Evolutionary conservation across 2,888 invertebrate genomes (phyloP).

Genomic region (Heliconius hortense): DNA sequence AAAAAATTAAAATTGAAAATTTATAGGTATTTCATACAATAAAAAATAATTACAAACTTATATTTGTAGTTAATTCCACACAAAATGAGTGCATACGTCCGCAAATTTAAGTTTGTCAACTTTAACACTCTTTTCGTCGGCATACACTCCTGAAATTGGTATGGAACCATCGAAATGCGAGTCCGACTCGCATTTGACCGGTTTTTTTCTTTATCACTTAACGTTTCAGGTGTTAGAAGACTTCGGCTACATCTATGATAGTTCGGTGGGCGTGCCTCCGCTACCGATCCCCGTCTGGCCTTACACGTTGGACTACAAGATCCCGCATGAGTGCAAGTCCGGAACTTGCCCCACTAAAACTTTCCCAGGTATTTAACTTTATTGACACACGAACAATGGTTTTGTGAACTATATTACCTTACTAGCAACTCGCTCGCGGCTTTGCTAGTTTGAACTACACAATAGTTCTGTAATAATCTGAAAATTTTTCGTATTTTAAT

Average conservation of each 20-base stretch:
- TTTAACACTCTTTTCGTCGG: too few relatives aligned
- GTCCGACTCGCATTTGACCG: too few relatives aligned
- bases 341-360: constrained; percentile 95
- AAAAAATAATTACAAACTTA: too few relatives aligned
- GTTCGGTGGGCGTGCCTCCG: constrained; percentile 93
- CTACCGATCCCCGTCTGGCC: constrained; percentile 93
- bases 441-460: background rate
- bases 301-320: constrained; percentile 96
- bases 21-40: too few relatives aligned
- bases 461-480: too few relatives aligned
- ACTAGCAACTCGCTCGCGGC: background rate
- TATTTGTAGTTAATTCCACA: too few relatives aligned
- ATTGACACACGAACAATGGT: background rate
- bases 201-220: background rate
- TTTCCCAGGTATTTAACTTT: constrained; percentile 87
- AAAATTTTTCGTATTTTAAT: too few relatives aligned
- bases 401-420: background rate
- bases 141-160: too few relatives aligned
- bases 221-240: constrained; percentile 90
- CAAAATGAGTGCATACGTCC: too few relatives aligned
- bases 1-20: too few relatives aligned
- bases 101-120: too few relatives aligned
- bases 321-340: constrained; percentile 95
- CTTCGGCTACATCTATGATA: constrained; percentile 96
- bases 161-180: too few relatives aligned